Evolutionary conservation across 1,140 invertebrate genomes (phyloP).

Genomic region (Diprion similis): DNA sequence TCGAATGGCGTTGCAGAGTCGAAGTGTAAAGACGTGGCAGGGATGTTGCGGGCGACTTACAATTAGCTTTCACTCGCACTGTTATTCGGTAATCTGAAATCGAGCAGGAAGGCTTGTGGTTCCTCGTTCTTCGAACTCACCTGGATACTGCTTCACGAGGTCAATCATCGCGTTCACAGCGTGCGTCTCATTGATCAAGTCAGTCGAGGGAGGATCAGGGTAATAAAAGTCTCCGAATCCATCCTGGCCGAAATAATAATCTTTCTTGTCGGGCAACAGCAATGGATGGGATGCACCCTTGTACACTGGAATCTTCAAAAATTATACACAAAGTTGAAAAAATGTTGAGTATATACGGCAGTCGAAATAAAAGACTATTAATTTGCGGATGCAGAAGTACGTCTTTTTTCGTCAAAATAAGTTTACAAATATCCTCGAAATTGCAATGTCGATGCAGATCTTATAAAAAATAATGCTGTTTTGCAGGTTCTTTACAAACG

Average conservation of each 20-base stretch:
- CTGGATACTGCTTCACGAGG: constrained; percentile 55
- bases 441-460: too few species aligned
- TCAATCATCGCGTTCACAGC: constrained; percentile 54
- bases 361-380: too few species aligned
- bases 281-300: constrained; percentile 52
- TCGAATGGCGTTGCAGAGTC: too few species aligned
- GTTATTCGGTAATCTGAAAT: too few species aligned
- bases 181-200: constrained; percentile 46
- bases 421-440: too few species aligned
- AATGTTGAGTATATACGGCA: not conserved
- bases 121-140: constrained; percentile 35
- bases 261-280: constrained; percentile 35
- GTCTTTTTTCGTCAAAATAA: too few species aligned
- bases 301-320: constrained; percentile 61
- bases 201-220: constrained; percentile 36
- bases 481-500: too few species aligned
- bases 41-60: too few species aligned
- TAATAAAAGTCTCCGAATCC: constrained; percentile 64
- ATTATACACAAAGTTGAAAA: not conserved
- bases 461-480: too few species aligned
- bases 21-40: too few species aligned
- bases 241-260: constrained; percentile 57
- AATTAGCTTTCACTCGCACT: too few species aligned
- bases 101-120: not conserved
- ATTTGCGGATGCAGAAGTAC: too few species aligned